Percentiles rank a stretch among this genome's conserved stretches.
phyloP scores from a whole-genome alignment of 23 tunicate genomes.

The Trididemnum miniatum region DNA sequence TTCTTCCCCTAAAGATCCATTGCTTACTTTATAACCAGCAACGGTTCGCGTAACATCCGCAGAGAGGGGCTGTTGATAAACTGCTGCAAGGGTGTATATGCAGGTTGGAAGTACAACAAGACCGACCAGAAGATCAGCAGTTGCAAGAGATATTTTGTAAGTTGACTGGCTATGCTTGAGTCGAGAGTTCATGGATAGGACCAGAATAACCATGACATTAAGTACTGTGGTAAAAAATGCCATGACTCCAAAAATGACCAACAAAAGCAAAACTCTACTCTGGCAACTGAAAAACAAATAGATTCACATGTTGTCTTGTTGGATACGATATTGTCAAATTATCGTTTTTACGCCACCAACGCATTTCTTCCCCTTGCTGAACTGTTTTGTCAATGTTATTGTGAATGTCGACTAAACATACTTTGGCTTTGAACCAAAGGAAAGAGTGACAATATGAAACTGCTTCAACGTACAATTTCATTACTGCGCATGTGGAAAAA shows the following conservation, averaged over 20 bases:
- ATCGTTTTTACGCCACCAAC: too few relatives aligned
- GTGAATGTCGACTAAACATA: too few relatives aligned
- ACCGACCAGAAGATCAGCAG: conserved; percentile 64
- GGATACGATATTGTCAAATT: too few relatives aligned
- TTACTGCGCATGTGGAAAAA: too few relatives aligned
- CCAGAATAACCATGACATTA: conserved; percentile 44
- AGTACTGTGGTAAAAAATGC: conserved; percentile 45
- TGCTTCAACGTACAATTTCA: too few relatives aligned
- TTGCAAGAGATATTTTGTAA: conserved; percentile 62
- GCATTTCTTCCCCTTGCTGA: too few relatives aligned
- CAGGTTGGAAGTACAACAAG: conserved; percentile 54
- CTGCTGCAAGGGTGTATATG: conserved; percentile 6
- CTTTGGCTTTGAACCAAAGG: too few relatives aligned
- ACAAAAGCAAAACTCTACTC: conserved; percentile 23
- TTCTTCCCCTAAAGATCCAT: neutral
- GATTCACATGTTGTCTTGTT: too few relatives aligned
- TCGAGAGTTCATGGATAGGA: conserved; percentile 14
- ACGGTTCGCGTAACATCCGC: neutral
- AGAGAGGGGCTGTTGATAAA: neutral
- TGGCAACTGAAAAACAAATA: conserved; percentile 57
- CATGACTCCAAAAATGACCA: conserved; percentile 27
- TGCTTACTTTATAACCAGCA: conserved; percentile 12
- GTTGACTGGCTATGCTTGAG: conserved; percentile 64
- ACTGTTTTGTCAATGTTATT: too few relatives aligned
- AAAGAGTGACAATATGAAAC: too few relatives aligned